These are phyloP conservation scores for Corvus hawaiiensis DNA, from an alignment of 2,113 vertebrate genomes.

Conservation along the genomic window DNA sequence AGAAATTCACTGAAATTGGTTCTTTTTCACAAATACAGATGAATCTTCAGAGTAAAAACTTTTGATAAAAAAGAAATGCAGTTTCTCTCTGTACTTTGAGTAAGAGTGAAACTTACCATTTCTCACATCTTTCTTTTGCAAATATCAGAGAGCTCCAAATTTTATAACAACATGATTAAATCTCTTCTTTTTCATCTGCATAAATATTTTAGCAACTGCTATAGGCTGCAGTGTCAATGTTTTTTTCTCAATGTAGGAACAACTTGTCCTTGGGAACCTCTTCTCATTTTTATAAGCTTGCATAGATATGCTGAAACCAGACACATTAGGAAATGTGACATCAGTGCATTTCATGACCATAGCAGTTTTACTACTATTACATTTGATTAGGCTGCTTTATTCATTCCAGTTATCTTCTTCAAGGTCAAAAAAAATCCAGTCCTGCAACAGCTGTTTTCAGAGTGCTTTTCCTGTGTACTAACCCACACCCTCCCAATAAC, in stretches of 20 bases:
- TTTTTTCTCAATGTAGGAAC: neutral
- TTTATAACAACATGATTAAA: neutral
- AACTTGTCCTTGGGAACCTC: neutral
- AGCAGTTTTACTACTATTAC: neutral
- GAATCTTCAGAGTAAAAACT: neutral
- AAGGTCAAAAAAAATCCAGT: constrained; percentile 20
- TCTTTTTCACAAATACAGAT: neutral
- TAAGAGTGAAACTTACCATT: neutral
- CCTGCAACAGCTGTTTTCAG: neutral
- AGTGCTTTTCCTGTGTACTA: neutral
- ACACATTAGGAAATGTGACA: neutral
- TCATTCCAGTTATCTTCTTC: neutral
- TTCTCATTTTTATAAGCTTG: neutral
- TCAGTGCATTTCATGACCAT: neutral
- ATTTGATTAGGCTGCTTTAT: constrained; percentile 26
- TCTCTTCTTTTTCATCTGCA: neutral
- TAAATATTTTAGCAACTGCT: constrained; percentile 1
- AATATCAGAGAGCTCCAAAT: neutral
- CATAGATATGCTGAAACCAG: neutral
- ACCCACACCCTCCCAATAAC: neutral
- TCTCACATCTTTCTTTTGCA: neutral
- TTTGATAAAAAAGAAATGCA: neutral
- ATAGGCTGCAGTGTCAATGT: neutral
- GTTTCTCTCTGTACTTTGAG: neutral
- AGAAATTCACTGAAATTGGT: neutral